Base-by-base conservation (phyloP, 2,888 invertebrate species). In the Seira ritae region DNA sequence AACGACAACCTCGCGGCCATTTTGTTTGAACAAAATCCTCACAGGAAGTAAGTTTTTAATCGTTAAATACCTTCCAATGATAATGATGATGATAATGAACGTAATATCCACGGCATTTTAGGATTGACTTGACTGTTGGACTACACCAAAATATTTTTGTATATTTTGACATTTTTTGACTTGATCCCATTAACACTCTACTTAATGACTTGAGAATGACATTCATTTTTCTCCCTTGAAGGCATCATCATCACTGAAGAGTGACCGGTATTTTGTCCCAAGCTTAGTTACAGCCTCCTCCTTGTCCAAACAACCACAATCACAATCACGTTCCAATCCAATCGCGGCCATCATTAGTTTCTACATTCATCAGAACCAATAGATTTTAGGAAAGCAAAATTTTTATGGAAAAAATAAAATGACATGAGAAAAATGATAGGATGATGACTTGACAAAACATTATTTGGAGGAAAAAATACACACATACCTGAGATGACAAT, bases 361-460 rank as follows among this genome's bases (percentile, higher is more conserved):
- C 10, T 3, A 2, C 66, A 74, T 65, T 46, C 68, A 55, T 75
- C 31, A 19, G 10, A 66, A 31, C 22, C 60, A 15, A 72, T 31
- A 31, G 31, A 31, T 31, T 31, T 31, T 31, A 8, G 31, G 31
- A 31, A 31, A 31, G 8, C 8, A 31, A 31, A 31, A 31, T 31
- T 31, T 31, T 31, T 31, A 31, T 31, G 50, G 66, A 67, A 68
- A 31, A 12, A 8, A 31, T 60, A 42, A 71, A 79, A 67, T 79
- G 79, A 79, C 79, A 79, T 62, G 37, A 79, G 71, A 79, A 72
- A 71, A 79, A 79, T 79, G 79, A 79, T 79, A n/a, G 24, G 50
- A 46, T 67, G 65, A 31, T 79, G 79, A 79, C 79, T 79, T 72
- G 79, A 70, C 71, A 71, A 79, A 67, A 72, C 66, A 55, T 70